Percentiles rank a stretch among this genome's conserved stretches.
phyloP scores from a whole-genome alignment of 2,888 invertebrate species.

The Sphaeridia pumilis region DNA sequence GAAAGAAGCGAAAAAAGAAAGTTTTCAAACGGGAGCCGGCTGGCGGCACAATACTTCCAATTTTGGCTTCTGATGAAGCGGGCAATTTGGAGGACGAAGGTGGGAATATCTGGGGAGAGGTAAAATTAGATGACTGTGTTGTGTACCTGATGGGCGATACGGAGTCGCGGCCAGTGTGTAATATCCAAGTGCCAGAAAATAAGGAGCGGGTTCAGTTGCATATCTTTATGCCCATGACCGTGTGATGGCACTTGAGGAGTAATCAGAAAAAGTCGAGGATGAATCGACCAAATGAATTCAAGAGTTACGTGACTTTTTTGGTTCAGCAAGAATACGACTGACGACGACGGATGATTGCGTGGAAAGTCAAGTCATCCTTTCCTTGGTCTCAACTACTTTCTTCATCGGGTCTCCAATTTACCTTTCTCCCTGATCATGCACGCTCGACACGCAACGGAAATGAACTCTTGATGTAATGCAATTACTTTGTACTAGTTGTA shows the following conservation, averaged over 20 bases:
- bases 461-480: too few species aligned
- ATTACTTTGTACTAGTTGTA: too few species aligned
- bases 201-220: conserved; percentile 27
- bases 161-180: conserved; percentile 21
- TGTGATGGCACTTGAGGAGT: conserved; percentile 9
- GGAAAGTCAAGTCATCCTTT: too few species aligned
- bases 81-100: background rate
- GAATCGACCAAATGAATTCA: too few species aligned
- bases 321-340: too few species aligned
- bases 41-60: background rate
- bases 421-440: too few species aligned
- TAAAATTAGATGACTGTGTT: conserved; percentile 24
- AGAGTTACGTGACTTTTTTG: too few species aligned
- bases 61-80: background rate
- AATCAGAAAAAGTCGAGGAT: too few species aligned
- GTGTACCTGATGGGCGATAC: conserved; percentile 31
- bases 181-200: conserved; percentile 24
- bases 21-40: background rate
- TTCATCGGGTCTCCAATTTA: too few species aligned
- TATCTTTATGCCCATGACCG: conserved; percentile 32
- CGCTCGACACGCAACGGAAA: too few species aligned
- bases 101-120: conserved; percentile 18
- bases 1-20: conserved; percentile 7
- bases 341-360: too few species aligned
- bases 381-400: too few species aligned